Conservation (phyloP, 2,888 invertebrate genomes). For the Heliconius charithonia region DNA sequence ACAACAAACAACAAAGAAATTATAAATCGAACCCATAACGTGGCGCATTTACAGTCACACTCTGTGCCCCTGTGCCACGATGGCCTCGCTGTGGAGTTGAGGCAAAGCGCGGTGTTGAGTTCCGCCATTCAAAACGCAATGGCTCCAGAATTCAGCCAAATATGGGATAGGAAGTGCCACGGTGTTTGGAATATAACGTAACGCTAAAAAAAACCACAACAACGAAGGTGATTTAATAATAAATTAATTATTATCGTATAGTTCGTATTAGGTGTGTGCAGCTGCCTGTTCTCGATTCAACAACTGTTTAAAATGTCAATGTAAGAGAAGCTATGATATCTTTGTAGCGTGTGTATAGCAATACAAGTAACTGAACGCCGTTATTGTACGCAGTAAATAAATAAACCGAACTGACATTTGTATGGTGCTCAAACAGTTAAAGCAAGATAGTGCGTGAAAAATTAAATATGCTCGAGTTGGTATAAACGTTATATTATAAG, state of each 20-base stretch:
- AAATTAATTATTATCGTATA: background rate
- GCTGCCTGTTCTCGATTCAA: conserved; percentile 2
- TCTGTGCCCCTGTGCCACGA: too few relatives aligned
- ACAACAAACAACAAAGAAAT: too few relatives aligned
- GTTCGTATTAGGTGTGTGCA: background rate
- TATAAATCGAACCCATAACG: too few relatives aligned
- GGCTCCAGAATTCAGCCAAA: too few relatives aligned
- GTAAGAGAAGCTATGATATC: conserved; percentile 9
- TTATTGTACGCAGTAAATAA: conserved; percentile 14
- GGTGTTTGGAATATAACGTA: too few relatives aligned
- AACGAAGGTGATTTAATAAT: conserved; percentile 5
- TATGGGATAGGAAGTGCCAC: too few relatives aligned
- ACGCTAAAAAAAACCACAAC: background rate
- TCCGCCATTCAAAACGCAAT: too few relatives aligned
- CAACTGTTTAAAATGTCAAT: conserved; percentile 3
- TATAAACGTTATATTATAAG: conserved; percentile 38
- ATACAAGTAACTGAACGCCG: conserved; percentile 6
- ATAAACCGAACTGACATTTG: conserved; percentile 30
- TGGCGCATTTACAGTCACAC: too few relatives aligned
- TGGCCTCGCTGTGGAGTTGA: too few relatives aligned
- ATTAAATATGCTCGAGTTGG: conserved; percentile 45
- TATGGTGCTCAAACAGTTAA: conserved; percentile 32
- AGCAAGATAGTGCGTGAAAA: conserved; percentile 42
- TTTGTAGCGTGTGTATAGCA: background rate
- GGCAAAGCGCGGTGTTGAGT: too few relatives aligned